phyloP scores from a whole-genome alignment of 1,140 invertebrate genomes.

The Anastrepha obliqua region DNA sequence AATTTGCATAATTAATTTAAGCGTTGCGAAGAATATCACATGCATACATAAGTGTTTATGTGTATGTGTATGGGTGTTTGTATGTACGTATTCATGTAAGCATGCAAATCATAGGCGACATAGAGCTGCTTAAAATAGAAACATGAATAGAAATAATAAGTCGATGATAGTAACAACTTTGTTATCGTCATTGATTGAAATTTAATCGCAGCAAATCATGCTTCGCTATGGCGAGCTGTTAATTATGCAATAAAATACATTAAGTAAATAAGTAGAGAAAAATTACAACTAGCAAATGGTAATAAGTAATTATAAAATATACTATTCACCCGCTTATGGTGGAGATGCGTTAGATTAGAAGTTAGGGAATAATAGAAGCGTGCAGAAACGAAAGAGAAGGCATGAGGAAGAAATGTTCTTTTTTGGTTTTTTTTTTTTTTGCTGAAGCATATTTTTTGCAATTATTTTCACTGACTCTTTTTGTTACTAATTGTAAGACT shows the following conservation, averaged over 20 bases:
- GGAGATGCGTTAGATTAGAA: not conserved
- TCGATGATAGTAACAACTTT: not conserved
- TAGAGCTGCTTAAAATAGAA: conserved; percentile 4
- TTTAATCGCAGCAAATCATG: conserved; percentile 23
- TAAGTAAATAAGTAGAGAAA: not conserved
- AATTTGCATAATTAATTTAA: conserved; percentile 44
- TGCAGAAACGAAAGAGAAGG: too few relatives aligned
- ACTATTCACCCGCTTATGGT: not conserved
- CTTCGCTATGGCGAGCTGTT: not conserved
- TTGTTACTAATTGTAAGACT: too few relatives aligned
- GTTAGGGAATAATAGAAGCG: not conserved
- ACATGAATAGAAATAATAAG: not conserved
- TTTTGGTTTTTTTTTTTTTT: too few relatives aligned
- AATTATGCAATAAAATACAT: conserved; percentile 28
- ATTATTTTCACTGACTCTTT: too few relatives aligned
- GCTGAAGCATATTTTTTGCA: too few relatives aligned
- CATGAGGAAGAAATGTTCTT: too few relatives aligned
- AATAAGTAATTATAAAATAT: not conserved
- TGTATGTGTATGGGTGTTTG: not conserved
- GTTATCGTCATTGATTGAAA: conserved; percentile 1
- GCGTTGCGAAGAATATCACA: not conserved
- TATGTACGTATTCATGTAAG: not conserved
- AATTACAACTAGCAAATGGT: not conserved
- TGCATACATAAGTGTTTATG: not conserved
- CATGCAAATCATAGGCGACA: not conserved